Base-by-base conservation (phyloP, 2,113 vertebrate species). In the Egretta garzetta region DNA sequence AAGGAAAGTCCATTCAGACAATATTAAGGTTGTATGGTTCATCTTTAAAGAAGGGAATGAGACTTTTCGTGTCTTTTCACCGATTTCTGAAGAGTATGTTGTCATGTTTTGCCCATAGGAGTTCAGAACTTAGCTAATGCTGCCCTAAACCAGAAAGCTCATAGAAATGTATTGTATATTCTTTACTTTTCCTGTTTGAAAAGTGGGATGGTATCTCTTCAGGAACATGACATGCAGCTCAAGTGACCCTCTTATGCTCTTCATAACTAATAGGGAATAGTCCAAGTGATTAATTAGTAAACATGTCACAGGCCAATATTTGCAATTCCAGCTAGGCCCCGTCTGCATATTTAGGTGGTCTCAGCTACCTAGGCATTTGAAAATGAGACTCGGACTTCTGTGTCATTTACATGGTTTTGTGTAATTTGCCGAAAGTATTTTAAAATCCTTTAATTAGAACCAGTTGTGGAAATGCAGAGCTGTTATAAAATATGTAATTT, bases 81-180 rank as follows among this genome's bases (percentile, higher is more conserved):
- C 1, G 1, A 8, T 80, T 68, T 77, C 33, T 73, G 53, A 77
- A 70, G 30, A 85, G 26, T 23, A 37, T 0, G 0, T 58, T 72
- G 10, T 49, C 53, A 49, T 0, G 32, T 75, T 72, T 55, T 56
- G 8, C 9, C 55, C 10, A 4, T 4, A 56, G 27, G 5, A 68
- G 15, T 76, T 86, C 53, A 80, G 63, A 86, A 55, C 6, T 68
- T 43, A 47, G 14, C 15, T 64, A 80, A 76, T 26, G 26, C 3
- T 67, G 4, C 14, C 14, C 9, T 82, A 85, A 92, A 71, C 6
- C 16, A 56, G 47, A 81, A 94, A 81, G 4, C 9, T 90, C 10
- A 49, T 7, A 41, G 35, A 64, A 88, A 62, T 30, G 2, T 35
- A 33, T 12, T 19, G 17, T 12, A 3, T 76, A 30, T 18, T 73